Evolutionary conservation across 1,140 invertebrate genomes (phyloP), one percentile per base, ranked within the genome.

Genomic region (Drosophila mayri): DNA sequence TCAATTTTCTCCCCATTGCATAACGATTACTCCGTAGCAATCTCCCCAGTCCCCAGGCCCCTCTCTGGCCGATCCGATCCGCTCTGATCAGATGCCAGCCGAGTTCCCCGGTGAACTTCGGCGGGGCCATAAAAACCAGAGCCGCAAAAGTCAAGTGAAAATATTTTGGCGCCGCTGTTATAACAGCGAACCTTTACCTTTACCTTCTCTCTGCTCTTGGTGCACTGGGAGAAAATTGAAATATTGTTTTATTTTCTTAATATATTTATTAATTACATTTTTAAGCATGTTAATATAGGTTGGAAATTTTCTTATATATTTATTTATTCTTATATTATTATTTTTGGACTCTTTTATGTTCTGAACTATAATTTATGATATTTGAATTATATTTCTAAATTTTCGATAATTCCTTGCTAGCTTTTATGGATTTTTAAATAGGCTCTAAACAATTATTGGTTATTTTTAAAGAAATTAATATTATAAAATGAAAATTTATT

Each of bases 1-100:
- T 83, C 62, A 77, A 88, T 87, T 87, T 88, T 87, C 83, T 80
- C 67, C 76, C 79, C 62, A 70, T 87, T 88, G 61, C 84, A 86
- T 86, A 86, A 86, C 65, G 20, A 59, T 54, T 55, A 55, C 52
- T 38, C n/a, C 11, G n/a, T 40, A 18, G n/a, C 35, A 18, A 11
- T 40, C 57, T 43, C 46, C 40, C 43, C 32, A 1, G 20, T 4
- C 18, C 10, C 5, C 43, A 4, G 11, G 9, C 10, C 14, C 37
- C 9, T 10, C 22, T 20, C 20, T 37, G 3, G 5, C 32, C 54
- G 7, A 57, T 41, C 54, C 35, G 54, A 41, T 57, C 54, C 54
- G 22, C 32, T 62, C 40, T 25, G 61, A 40, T 43, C 62, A 30
- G 46, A 54, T 43, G 38, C 46, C 60, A 67, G 35, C 30, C 64